These are phyloP conservation scores for Festucalex cinctus DNA, from an alignment of 2,113 vertebrate species.

Conservation along the genomic window DNA sequence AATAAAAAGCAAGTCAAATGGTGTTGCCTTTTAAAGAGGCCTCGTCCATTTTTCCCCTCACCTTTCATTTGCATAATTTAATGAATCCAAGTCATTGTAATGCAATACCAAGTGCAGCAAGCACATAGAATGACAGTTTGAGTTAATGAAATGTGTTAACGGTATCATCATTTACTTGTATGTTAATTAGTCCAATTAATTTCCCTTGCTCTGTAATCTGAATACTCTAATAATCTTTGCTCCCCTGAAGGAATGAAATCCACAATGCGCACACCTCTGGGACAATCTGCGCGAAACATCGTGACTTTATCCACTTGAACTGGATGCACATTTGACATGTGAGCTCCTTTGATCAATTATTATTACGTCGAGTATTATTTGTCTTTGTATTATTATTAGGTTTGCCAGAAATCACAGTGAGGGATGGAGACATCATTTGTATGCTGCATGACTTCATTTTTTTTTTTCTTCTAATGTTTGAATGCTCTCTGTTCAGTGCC, in stretches of 20 bases:
- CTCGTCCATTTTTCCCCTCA: constrained; percentile 58
- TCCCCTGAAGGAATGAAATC: constrained; percentile 73
- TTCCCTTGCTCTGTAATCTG: constrained; percentile 78
- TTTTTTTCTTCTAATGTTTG: background rate
- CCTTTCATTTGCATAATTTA: constrained; percentile 81
- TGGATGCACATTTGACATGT: constrained; percentile 12
- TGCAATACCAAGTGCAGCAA: constrained; percentile 75
- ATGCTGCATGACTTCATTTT: constrained; percentile 1
- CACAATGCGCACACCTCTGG: constrained; percentile 56
- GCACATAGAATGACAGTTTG: constrained; percentile 81
- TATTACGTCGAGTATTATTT: background rate
- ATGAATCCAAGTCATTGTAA: constrained; percentile 81
- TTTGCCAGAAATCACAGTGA: background rate
- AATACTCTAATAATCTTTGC: constrained; percentile 79
- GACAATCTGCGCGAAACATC: constrained; percentile 46
- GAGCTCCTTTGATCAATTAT: constrained; percentile 12
- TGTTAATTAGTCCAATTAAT: constrained; percentile 85
- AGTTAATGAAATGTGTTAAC: constrained; percentile 86
- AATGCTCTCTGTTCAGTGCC: background rate
- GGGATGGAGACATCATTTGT: background rate
- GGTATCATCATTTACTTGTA: constrained; percentile 84
- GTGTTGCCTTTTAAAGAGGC: constrained; percentile 42
- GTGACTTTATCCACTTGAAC: constrained; percentile 21
- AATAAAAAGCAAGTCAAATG: constrained; percentile 42
- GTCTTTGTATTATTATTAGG: background rate